phyloP scores from a whole-genome alignment of 1,140 invertebrate genomes.

The Ceratosolen fusciceps region DNA sequence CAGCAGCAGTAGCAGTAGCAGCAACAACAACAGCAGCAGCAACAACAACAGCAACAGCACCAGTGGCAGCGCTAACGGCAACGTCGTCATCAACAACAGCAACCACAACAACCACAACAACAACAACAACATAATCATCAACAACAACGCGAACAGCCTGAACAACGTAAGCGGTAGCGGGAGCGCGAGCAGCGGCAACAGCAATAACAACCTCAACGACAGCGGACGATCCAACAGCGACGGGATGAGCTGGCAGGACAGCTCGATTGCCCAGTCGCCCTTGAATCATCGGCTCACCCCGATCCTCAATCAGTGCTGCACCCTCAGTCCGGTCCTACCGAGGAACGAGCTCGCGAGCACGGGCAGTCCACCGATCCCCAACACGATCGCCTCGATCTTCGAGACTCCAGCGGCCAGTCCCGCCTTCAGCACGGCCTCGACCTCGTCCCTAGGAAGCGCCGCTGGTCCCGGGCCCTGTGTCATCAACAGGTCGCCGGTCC shows the following conservation, averaged over 20 bases:
- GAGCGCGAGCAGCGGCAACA: slow-evolving; percentile 50
- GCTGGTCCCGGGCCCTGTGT: slow-evolving; percentile 46
- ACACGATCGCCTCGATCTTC: slow-evolving; percentile 53
- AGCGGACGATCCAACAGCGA: slow-evolving; percentile 48
- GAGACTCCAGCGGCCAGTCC: slow-evolving; percentile 66
- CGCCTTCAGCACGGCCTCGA: slow-evolving; percentile 67
- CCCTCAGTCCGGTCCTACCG: slow-evolving; percentile 63
- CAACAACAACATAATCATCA: slow-evolving; percentile 44
- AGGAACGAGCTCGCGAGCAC: slow-evolving; percentile 52
- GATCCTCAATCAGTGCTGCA: slow-evolving; percentile 64
- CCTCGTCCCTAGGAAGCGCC: slow-evolving; percentile 64
- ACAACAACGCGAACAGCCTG: slow-evolving; percentile 54
- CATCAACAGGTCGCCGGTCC: slow-evolving; percentile 62
- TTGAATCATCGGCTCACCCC: slow-evolving; percentile 66
- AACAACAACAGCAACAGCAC: background rate
- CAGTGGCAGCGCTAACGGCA: background rate
- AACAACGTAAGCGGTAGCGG: slow-evolving; percentile 58
- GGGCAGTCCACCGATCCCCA: background rate
- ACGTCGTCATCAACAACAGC: background rate
- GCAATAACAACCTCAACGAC: slow-evolving; percentile 37
- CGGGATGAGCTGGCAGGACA: slow-evolving; percentile 59
- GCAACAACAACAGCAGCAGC: background rate
- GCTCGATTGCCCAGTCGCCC: slow-evolving; percentile 54
- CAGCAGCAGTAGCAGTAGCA: background rate
- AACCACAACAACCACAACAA: background rate